Percentiles rank a stretch among this genome's conserved stretches.
Conservation (phyloP, 2,888 invertebrate species). For the Dasypolia templi region DNA sequence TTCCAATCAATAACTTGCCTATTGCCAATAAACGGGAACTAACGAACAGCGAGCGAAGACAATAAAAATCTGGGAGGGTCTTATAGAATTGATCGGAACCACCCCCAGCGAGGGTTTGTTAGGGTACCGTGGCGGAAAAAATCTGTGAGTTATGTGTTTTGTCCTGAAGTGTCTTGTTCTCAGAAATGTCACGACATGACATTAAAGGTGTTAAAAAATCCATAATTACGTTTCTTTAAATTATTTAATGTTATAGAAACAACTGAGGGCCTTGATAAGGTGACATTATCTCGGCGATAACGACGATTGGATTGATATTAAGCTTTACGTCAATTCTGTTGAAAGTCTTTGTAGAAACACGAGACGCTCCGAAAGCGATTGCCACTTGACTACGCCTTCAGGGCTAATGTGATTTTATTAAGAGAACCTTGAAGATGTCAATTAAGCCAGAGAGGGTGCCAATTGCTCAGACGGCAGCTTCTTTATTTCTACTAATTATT, state of each 20-base stretch:
- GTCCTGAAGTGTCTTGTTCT: slow-evolving; percentile 1
- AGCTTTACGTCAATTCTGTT: too few relatives aligned
- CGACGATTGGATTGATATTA: too few relatives aligned
- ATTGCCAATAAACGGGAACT: slow-evolving; percentile 66
- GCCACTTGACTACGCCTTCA: too few relatives aligned
- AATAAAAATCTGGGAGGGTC: slow-evolving; percentile 69
- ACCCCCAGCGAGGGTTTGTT: slow-evolving; percentile 40
- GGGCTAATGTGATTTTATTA: background rate
- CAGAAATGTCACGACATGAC: background rate
- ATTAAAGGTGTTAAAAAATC: background rate
- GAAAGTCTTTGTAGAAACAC: too few relatives aligned
- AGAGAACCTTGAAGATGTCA: background rate
- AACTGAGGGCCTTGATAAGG: too few relatives aligned
- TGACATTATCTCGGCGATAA: too few relatives aligned
- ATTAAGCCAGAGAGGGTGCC: background rate
- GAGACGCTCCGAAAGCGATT: too few relatives aligned
- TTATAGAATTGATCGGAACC: slow-evolving; percentile 71
- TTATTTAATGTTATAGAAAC: background rate
- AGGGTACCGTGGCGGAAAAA: slow-evolving; percentile 41
- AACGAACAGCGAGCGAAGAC: slow-evolving; percentile 67
- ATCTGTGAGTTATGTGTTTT: background rate
- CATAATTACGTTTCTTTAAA: background rate
- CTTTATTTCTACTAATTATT: too few relatives aligned
- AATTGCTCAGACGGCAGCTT: background rate
- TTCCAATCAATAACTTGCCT: slow-evolving; percentile 66